Conservation (phyloP, 2,113 vertebrate species). For the Ictalurus furcatus region DNA sequence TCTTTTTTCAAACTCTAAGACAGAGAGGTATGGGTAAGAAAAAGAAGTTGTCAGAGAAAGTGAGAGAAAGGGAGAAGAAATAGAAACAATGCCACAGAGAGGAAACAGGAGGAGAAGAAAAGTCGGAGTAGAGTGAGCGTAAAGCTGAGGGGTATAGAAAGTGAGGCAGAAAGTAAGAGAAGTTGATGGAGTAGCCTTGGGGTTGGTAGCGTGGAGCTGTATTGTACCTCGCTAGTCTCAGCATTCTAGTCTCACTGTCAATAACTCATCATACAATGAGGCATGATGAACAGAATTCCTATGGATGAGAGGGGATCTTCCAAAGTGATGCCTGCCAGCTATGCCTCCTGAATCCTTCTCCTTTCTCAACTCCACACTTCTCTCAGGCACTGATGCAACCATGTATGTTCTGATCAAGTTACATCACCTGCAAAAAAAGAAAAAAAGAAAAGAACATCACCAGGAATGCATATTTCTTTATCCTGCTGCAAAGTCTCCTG, state of each 20-base stretch:
- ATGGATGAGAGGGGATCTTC: slow-evolving; percentile 43
- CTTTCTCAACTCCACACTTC: slow-evolving; percentile 25
- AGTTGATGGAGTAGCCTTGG: slow-evolving; percentile 35
- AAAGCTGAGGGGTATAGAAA: slow-evolving; percentile 22
- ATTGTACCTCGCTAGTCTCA: slow-evolving; percentile 29
- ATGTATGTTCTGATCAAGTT: slow-evolving; percentile 42
- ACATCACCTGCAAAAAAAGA: slow-evolving; percentile 45
- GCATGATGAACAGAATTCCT: slow-evolving; percentile 48
- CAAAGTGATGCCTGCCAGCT: slow-evolving; percentile 51
- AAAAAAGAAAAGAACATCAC: neutral
- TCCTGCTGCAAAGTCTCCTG: slow-evolving; percentile 15
- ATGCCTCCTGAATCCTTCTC: slow-evolving; percentile 39
- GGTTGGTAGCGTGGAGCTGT: slow-evolving; percentile 24
- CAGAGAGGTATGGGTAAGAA: slow-evolving; percentile 17
- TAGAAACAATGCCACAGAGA: slow-evolving; percentile 34
- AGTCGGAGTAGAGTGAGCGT: slow-evolving; percentile 13
- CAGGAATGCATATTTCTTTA: neutral
- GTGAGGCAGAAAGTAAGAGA: slow-evolving; percentile 23
- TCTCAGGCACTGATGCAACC: slow-evolving; percentile 47
- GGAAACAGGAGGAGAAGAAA: slow-evolving; percentile 23
- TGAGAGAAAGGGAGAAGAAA: slow-evolving; percentile 26
- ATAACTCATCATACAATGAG: slow-evolving; percentile 58
- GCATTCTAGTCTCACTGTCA: slow-evolving; percentile 45
- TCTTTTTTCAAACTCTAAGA: slow-evolving; percentile 31
- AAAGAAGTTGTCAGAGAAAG: slow-evolving; percentile 31